Conservation (phyloP, 2,113 vertebrate species). For the Fukomys damarensis region DNA sequence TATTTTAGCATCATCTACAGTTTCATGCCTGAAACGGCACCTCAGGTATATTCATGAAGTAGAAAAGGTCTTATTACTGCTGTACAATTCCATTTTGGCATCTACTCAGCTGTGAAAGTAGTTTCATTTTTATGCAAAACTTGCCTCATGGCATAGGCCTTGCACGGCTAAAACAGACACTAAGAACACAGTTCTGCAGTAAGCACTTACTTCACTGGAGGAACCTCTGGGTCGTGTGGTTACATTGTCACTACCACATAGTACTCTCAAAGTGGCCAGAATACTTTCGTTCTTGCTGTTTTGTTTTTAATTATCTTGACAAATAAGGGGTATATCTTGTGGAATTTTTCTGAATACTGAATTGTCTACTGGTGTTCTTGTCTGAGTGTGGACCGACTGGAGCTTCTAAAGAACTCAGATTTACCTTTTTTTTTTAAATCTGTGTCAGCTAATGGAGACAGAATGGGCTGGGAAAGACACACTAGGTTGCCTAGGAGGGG, state of each 20-base stretch:
- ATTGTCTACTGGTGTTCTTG: background rate
- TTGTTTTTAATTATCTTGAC: background rate
- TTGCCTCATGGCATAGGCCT: constrained; percentile 65
- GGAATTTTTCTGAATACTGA: background rate
- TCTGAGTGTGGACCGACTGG: background rate
- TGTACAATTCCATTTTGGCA: constrained; percentile 73
- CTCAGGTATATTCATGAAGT: constrained; percentile 69
- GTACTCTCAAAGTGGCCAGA: constrained; percentile 2
- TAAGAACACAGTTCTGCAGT: background rate
- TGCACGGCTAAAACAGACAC: constrained; percentile 62
- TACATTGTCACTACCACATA: background rate
- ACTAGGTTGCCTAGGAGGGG: background rate
- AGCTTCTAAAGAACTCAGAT: constrained; percentile 15
- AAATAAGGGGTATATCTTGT: background rate
- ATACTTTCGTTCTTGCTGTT: background rate
- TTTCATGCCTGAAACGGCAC: constrained; percentile 70
- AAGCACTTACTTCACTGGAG: constrained; percentile 39
- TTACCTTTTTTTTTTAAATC: background rate
- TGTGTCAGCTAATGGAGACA: background rate
- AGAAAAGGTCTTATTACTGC: constrained; percentile 69
- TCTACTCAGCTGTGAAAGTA: constrained; percentile 73
- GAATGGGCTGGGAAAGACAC: background rate
- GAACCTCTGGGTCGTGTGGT: constrained; percentile 50
- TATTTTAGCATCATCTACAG: constrained; percentile 53
- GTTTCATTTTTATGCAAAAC: constrained; percentile 75